Evolutionary conservation across 2,113 vertebrate species (phyloP).

Genomic region (Rhynchopsitta pachyrhyncha): DNA sequence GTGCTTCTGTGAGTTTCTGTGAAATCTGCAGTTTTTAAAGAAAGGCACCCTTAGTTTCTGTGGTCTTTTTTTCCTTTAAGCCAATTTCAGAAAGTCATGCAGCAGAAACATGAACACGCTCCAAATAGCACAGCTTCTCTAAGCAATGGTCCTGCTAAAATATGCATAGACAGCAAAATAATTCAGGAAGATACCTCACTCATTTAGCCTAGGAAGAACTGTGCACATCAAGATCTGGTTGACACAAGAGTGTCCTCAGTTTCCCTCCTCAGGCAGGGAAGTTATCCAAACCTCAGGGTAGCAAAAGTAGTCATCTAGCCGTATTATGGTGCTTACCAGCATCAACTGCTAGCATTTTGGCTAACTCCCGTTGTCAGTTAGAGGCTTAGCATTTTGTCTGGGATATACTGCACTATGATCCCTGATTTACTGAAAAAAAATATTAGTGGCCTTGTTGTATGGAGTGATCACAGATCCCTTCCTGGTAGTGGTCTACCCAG

Average conservation of each 20-base stretch:
- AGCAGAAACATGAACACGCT: background rate
- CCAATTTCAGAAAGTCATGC: background rate
- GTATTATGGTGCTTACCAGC: background rate
- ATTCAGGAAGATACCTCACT: background rate
- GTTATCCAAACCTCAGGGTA: background rate
- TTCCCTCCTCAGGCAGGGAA: background rate
- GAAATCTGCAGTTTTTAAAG: background rate
- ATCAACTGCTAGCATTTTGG: background rate
- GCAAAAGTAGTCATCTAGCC: background rate
- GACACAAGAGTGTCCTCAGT: background rate
- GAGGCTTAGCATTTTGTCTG: background rate
- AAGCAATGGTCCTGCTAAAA: background rate
- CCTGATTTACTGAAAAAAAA: background rate
- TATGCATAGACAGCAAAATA: background rate
- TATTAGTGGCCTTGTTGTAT: background rate
- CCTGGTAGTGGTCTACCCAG: background rate
- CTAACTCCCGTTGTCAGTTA: background rate
- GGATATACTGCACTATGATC: background rate
- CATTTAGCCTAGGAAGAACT: background rate
- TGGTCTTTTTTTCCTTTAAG: background rate
- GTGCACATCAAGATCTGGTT: background rate
- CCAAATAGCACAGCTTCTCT: background rate
- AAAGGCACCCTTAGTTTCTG: background rate
- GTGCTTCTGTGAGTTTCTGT: background rate
- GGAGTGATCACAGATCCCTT: background rate